These are phyloP conservation scores for Clusia tigrina DNA, from an alignment of 2,888 invertebrate species.

Conservation along the genomic window DNA sequence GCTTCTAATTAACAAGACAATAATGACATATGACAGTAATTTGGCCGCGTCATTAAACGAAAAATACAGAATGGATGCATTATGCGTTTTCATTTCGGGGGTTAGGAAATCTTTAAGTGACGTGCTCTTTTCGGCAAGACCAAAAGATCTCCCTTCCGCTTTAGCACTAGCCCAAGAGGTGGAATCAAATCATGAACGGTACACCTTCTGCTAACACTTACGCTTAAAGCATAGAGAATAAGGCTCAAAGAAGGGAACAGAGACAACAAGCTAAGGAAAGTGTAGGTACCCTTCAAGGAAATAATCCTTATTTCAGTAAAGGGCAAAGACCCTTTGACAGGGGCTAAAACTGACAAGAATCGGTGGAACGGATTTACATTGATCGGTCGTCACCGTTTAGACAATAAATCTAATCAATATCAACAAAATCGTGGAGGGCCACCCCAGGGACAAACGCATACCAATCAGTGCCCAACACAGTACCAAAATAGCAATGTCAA, in stretches of 20 bases:
- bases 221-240: slow-evolving; percentile 5
- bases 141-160: background rate
- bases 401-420: background rate
- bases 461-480: too few relatives aligned
- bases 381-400: background rate
- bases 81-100: background rate
- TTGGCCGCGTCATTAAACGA: too few relatives aligned
- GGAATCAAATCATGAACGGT: slow-evolving; percentile 15
- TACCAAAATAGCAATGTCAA: background rate
- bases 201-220: slow-evolving; percentile 13
- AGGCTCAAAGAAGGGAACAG: background rate
- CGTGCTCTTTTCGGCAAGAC: background rate
- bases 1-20: too few relatives aligned
- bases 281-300: background rate
- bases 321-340: background rate
- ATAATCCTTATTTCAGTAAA: slow-evolving; percentile 13
- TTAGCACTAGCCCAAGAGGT: slow-evolving; percentile 16
- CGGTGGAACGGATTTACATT: too few relatives aligned
- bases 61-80: slow-evolving; percentile 4
- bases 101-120: slow-evolving; percentile 4
- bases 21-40: too few relatives aligned
- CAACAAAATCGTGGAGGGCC: background rate
- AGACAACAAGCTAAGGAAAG: background rate
- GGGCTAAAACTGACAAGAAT: background rate
- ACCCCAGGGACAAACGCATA: too few relatives aligned